Evolutionary conservation across 2,113 vertebrate species (phyloP), one percentile per base, ranked within the genome.

Genomic region (Psilopsiagon aymara): DNA sequence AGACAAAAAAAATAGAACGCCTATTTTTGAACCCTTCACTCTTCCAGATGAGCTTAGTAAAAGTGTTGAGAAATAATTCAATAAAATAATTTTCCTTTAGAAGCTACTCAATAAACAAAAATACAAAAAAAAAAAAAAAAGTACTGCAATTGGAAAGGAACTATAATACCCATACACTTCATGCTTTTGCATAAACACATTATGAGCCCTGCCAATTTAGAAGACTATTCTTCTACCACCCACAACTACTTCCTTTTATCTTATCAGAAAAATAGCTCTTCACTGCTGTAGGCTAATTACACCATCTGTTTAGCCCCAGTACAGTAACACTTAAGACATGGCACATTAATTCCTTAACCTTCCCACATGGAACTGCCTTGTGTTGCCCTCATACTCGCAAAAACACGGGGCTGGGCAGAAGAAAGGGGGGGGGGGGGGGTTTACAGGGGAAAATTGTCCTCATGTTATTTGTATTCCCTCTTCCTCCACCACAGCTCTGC

Each of bases 261-360:
- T 96, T 97, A 97, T 96, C 90, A 95, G 92, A 95, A 96, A 97
- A 97, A 90, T 49, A 95, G 96, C 88, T 95, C 94, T 97, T 97
- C 94, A 92, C 97, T n/a, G 76, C 92, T 96, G 96, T 83, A 93
- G 96, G 97, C 97, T 98, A 98, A 98, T 98, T 97, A 95, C 88
- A 96, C 98, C 98, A 98, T 98, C 98, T 98, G 98, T 97, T 98
- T 97, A 97, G 95, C 88, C 94, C 97, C 92, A 96, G 91, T 76
- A 82, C 85, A 97, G 94, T 88, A 98, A 98, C 53, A 93, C 88
- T 91, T 91, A 92, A 89, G 97, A 97, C 88, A 97, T 62, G 97
- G 94, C 95, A 98, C 96, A 97, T 98, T 98, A 97, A 98, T 97
- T 98, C 96, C 96, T 96, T 97, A 97, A 93, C 97, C 97, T 96